Base-by-base conservation (phyloP, 2,888 invertebrate species). In the Bugulina stolonifera region DNA sequence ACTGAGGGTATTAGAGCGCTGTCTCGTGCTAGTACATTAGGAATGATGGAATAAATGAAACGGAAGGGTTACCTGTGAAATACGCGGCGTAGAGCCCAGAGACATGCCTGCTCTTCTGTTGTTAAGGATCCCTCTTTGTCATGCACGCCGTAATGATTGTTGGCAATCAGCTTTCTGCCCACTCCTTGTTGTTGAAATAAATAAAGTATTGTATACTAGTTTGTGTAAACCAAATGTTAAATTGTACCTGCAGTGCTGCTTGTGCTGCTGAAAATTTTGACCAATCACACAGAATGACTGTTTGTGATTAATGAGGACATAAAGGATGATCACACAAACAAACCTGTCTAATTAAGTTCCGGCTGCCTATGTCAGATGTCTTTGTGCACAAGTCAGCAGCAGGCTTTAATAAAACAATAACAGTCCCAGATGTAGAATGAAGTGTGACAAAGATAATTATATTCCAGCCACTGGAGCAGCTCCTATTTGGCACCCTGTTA, bases 251-350 rank as follows among this genome's bases (percentile, higher is more conserved):
- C 5, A 10, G n/a, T n/a, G n/a, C n/a, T n/a, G n/a, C n/a, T n/a
- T n/a, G n/a, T 14, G 29, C 22, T 32, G 64, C 64, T 64, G 64
- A 64, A 27, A 32, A 32, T 27, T n/a, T 64, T 32, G 64, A 32
- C 64, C 64, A 64, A 64, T 64, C 64, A 64, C 64, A 34, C n/a
- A 23, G 64, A 1, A 22, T 10, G 25, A 32, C 64, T 64, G 64
- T 32, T 27, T 27, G 64, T 64, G 64, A 64, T 64, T 64, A 64
- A 32, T 32, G 64, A 27, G 25, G 64, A 32, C 64, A 64, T 32
- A 64, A 64, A 64, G 64, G 64, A 64, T 64, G 64, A 64, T 64
- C 64, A 64, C 64, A 64, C 64, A 64, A 32, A 64, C 27, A 64
- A 64, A 27, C 64, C 32, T 64, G 32, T 29, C 64, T 64, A 64